phyloP scores from a whole-genome alignment of 2,888 invertebrate genomes.

The Sisyra terminalis region DNA sequence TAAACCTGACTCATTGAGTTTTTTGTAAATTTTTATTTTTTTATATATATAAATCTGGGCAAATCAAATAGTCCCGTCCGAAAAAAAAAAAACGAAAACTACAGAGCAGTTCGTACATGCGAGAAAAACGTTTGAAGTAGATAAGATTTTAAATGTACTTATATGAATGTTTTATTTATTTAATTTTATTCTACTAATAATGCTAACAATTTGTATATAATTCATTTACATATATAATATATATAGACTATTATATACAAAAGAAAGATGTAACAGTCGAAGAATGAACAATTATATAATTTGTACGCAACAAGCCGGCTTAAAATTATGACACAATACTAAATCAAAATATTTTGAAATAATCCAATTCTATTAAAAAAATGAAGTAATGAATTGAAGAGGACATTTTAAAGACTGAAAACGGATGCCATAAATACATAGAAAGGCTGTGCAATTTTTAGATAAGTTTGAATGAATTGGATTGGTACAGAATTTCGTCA shows the following conservation, averaged over 20 bases:
- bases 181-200: no score
- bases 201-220: no score
- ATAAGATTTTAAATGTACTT: no score
- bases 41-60: background rate
- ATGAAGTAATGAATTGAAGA: background rate
- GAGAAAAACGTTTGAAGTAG: no score
- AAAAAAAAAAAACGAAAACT: no score
- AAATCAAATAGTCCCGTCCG: no score
- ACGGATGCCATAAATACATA: conserved; percentile 2
- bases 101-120: no score
- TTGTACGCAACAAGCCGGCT: no score
- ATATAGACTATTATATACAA: background rate
- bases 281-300: background rate
- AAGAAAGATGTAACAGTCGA: background rate
- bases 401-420: conserved; percentile 2
- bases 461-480: background rate
- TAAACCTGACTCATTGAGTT: background rate
- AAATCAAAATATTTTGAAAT: no score
- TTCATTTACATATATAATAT: no score
- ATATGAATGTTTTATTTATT: no score
- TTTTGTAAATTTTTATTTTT: conserved; percentile 1
- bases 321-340: background rate
- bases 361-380: background rate
- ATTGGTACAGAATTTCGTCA: no score
- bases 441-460: conserved; percentile 1